A percentile compares a stretch with the other conserved stretches of the same genome.
These are phyloP conservation scores for Penaeus vannamei DNA, from an alignment of 1,140 invertebrate species.

Conservation along the genomic window DNA sequence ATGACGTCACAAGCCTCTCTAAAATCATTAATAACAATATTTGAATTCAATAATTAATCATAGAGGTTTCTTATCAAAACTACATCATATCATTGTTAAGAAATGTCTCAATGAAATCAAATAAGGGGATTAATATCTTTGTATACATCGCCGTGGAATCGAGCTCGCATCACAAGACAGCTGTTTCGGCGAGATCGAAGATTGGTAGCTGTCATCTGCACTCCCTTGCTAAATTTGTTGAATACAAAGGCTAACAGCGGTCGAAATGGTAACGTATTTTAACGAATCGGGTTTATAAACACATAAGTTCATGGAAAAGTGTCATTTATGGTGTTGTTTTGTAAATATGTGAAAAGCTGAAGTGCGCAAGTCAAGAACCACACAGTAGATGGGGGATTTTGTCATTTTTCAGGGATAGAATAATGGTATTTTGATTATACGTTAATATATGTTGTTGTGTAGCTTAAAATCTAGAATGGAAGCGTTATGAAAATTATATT, in stretches of 20 bases:
- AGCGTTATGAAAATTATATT: no score
- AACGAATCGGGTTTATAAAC: no score
- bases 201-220: not conserved
- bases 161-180: slow-evolving; percentile 52
- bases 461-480: no score
- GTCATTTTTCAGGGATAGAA: no score
- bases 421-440: no score
- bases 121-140: not conserved
- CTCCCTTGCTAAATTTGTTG: not conserved
- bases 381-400: no score
- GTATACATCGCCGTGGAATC: slow-evolving; percentile 45
- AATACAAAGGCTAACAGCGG: not conserved
- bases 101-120: not conserved
- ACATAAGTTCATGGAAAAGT: no score
- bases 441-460: no score
- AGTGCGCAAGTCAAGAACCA: no score
- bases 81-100: not conserved
- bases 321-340: not conserved
- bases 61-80: not conserved
- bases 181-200: slow-evolving; percentile 53
- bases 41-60: not conserved
- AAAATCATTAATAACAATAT: not conserved
- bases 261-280: slow-evolving; percentile 43
- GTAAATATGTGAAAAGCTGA: not conserved
- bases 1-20: slow-evolving; percentile 7